phyloP scores from a whole-genome alignment of 2,113 vertebrate genomes.

The Tonatia bakeri region DNA sequence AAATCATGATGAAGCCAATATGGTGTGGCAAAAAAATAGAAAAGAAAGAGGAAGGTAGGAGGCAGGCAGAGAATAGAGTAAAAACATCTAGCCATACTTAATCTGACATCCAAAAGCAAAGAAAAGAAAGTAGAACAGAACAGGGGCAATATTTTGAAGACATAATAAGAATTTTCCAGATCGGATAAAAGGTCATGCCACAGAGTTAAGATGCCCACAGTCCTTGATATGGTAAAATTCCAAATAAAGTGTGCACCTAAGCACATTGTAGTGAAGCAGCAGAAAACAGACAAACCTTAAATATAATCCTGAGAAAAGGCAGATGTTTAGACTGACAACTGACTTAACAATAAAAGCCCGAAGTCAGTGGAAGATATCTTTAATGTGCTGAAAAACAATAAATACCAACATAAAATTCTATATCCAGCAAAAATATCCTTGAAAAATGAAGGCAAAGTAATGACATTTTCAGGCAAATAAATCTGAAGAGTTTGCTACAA shows the following conservation, averaged over 20 bases:
- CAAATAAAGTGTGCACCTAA: neutral
- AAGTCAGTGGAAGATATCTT: neutral
- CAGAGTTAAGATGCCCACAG: neutral
- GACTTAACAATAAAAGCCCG: neutral
- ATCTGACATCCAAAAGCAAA: neutral
- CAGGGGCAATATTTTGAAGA: neutral
- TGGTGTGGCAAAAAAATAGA: neutral
- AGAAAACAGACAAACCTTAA: neutral
- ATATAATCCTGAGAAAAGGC: neutral
- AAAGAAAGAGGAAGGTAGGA: neutral
- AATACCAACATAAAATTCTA: neutral
- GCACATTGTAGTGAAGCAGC: neutral
- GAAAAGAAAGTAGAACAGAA: neutral
- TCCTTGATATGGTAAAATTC: neutral
- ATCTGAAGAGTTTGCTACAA: neutral
- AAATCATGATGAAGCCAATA: neutral
- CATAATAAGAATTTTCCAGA: neutral
- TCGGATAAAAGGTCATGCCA: neutral
- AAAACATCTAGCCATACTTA: neutral
- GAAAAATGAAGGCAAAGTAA: slow-evolving; percentile 2
- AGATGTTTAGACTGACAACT: neutral
- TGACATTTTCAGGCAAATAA: neutral
- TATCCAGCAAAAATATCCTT: neutral
- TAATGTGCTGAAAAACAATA: neutral
- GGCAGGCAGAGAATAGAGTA: neutral